Percentiles rank a stretch among this genome's conserved stretches.
Evolutionary conservation across 30 jellyfish, hydroid and myxozoan species (phyloP).

Genomic region (Haliclystus octoradiatus): DNA sequence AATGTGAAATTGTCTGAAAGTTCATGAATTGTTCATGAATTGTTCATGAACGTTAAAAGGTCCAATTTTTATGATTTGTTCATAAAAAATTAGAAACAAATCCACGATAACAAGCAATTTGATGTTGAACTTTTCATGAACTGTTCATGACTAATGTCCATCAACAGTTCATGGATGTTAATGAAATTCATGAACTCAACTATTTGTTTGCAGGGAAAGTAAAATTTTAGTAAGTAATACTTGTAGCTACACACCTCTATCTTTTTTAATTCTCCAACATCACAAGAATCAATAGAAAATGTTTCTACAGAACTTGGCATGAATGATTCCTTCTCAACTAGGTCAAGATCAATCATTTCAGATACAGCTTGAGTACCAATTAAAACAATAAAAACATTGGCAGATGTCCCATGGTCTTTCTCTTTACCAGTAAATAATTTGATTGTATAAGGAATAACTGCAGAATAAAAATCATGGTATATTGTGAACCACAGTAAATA

Average conservation of each 20-base stretch:
- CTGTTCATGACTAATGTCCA: no score
- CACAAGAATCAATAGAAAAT: constrained; percentile 72
- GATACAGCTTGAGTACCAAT: constrained; percentile 89
- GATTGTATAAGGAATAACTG: constrained; percentile 86
- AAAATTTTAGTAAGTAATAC: no score
- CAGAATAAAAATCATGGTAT: background rate
- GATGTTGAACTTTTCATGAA: no score
- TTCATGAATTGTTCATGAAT: no score
- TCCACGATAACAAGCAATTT: no score
- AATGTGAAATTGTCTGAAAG: no score
- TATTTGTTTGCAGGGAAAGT: no score
- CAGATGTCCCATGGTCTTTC: constrained; percentile 52
- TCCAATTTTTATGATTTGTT: no score
- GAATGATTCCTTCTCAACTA: constrained; percentile 61
- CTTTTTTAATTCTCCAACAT: constrained; percentile 79
- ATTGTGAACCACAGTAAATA: background rate
- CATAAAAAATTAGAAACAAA: no score
- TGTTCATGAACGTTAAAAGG: no score
- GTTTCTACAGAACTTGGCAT: constrained; percentile 65
- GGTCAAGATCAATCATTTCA: constrained; percentile 61
- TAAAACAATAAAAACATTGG: constrained; percentile 56
- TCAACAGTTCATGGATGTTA: no score
- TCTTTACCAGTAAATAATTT: constrained; percentile 67
- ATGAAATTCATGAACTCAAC: no score
- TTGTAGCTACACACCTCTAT: constrained; percentile 86